Base-by-base conservation (phyloP, 2,113 vertebrate genomes). In the Salminus brasiliensis region DNA sequence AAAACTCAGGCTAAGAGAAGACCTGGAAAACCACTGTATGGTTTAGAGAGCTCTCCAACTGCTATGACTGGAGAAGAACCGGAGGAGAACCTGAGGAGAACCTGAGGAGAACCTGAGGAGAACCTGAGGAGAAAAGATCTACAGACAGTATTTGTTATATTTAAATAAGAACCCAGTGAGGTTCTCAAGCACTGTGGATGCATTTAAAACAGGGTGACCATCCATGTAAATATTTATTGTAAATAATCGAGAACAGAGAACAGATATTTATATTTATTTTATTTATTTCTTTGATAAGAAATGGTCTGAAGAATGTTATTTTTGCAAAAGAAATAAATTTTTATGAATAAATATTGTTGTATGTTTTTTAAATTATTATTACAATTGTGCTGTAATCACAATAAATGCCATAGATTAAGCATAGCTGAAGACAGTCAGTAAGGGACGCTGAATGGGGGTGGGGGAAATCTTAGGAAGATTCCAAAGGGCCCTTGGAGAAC, bases 141-240 rank as follows among this genome's bases (percentile, higher is more conserved):
- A 18, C 29, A 32, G 18, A 32, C 29, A 30, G 13, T 34, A 34
- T 63, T 5, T 30, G 27, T 63, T n/a, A 15, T 34, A 66, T 18
- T 27, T 15, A 34, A 68, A 21, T 5, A 63, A 34, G 18, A 32
- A 34, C 60, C 60, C 30, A 11, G 6, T 63, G 18, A 32, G 34
- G 49, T 53, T 57, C 49, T 85, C 36, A 85, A 91, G 92, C 91
- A 93, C 91, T 91, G 84, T 84, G 86, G 78, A 86, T 84, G 79
- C 72, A 83, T 88, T 76, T 86, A 84, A 15, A 75, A 70, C 69
- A 55, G 80, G 84, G 76, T 87, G 71, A 71, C 36, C 16, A 55
- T 87, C 27, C 16, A 3, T 89, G 84, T 90, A 79, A 76, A 85
- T 94, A 93, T 92, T 91, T 90, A 90, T 85, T 94, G 92, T 93